Evolutionary conservation across 2,113 vertebrate species (phyloP).

Genomic region (Mirza zaza): DNA sequence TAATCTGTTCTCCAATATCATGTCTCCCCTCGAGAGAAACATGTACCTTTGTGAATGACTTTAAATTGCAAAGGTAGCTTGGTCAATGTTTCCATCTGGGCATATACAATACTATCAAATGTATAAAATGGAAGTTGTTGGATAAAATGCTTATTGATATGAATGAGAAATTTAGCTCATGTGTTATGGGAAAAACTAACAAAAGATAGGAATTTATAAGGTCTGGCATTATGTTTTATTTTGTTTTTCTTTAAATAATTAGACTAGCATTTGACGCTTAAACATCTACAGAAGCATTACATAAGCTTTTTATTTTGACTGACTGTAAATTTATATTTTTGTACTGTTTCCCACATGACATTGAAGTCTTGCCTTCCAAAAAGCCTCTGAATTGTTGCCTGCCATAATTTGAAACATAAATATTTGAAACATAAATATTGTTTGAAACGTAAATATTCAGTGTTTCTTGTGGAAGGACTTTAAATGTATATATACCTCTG

Average conservation of each 20-base stretch:
- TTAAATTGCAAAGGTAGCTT: background rate
- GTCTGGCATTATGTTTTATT: background rate
- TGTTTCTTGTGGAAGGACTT: slow-evolving; percentile 7
- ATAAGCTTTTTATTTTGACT: slow-evolving; percentile 10
- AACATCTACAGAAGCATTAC: background rate
- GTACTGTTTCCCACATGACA: background rate
- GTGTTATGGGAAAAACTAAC: slow-evolving; percentile 22
- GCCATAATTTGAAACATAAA: background rate
- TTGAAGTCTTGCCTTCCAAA: slow-evolving; percentile 1
- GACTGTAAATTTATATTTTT: slow-evolving; percentile 17
- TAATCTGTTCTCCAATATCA: background rate
- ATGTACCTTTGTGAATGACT: background rate
- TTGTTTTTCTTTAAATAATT: background rate
- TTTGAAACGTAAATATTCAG: background rate
- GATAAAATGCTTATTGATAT: background rate
- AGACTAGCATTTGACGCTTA: background rate
- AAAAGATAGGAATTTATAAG: slow-evolving; percentile 15
- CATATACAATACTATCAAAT: background rate
- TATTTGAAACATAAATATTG: background rate
- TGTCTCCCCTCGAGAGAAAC: background rate
- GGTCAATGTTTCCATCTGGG: background rate
- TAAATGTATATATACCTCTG: background rate
- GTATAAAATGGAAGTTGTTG: background rate
- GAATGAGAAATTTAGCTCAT: slow-evolving; percentile 28
- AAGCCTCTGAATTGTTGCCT: background rate